Percentiles rank a stretch among this genome's conserved stretches.
Evolutionary conservation across 1,140 invertebrate genomes (phyloP).

Genomic region (Lysiphlebus fabarum): DNA sequence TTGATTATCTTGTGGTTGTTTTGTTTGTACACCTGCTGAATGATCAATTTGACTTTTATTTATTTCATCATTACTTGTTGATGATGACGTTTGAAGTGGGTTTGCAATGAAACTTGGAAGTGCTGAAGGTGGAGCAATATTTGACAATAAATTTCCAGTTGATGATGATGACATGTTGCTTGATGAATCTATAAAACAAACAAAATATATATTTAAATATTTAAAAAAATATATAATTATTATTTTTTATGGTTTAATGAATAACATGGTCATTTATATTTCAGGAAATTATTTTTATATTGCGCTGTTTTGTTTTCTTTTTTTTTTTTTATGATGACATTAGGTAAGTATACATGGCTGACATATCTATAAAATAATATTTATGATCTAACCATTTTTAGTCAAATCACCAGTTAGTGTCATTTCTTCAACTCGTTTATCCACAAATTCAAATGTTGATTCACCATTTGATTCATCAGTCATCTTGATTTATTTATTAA

Average conservation of each 20-base stretch:
- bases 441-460: constrained; percentile 58
- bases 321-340: neutral
- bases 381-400: constrained; percentile 42
- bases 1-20: constrained; percentile 22
- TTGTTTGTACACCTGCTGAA: neutral
- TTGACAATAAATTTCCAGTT: constrained; percentile 46
- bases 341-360: neutral
- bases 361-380: constrained; percentile 10
- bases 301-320: neutral
- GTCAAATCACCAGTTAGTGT: constrained; percentile 36
- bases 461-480: constrained; percentile 57
- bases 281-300: neutral
- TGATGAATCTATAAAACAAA: constrained; percentile 35
- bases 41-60: neutral
- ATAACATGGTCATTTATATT: too few species aligned
- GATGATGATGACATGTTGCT: constrained; percentile 42
- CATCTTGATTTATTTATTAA: constrained; percentile 34
- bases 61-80: neutral
- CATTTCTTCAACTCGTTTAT: constrained; percentile 45
- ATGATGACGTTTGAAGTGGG: constrained; percentile 17
- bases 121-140: constrained; percentile 51
- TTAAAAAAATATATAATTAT: neutral
- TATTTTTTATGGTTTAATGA: too few species aligned
- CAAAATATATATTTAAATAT: neutral
- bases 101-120: constrained; percentile 53